Percentiles rank a stretch among this genome's conserved stretches.
phyloP scores from a whole-genome alignment of 2,113 vertebrate species.

The Tragulus kanchil region DNA sequence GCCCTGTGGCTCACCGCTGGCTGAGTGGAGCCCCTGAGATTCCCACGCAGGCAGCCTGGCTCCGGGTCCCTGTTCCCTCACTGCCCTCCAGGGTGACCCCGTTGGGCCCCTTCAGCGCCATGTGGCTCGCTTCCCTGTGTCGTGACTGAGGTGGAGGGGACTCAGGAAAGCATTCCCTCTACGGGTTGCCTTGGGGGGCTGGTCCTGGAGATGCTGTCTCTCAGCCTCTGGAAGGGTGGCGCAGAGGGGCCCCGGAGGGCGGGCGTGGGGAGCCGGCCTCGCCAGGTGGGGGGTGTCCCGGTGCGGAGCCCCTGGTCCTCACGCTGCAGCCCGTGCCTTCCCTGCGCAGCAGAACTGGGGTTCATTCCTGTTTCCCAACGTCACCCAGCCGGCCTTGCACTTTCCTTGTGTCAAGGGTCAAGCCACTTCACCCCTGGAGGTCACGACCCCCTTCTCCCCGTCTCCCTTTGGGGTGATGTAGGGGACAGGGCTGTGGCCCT shows the following conservation, averaged over 20 bases:
- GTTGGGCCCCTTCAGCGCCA: not conserved
- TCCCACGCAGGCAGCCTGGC: not conserved
- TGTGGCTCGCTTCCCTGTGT: not conserved
- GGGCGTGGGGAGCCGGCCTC: not conserved
- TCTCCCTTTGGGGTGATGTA: not conserved
- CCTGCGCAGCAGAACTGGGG: not conserved
- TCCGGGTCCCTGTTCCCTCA: not conserved
- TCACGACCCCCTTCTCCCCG: accelerated
- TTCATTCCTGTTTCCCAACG: not conserved
- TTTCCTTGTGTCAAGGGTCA: not conserved
- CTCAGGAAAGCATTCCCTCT: not conserved
- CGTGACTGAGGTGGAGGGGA: not conserved
- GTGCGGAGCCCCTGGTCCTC: not conserved
- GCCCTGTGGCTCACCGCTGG: too few relatives aligned
- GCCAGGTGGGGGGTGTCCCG: not conserved
- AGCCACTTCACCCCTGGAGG: not conserved
- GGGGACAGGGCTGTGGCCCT: not conserved
- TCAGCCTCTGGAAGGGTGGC: not conserved
- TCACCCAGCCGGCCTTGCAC: not conserved
- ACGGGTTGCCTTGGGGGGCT: accelerated
- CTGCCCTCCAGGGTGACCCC: not conserved
- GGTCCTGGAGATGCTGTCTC: not conserved
- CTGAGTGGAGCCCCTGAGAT: not conserved
- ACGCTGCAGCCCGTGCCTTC: not conserved
- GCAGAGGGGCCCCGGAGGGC: not conserved